Base-by-base conservation (phyloP, 2,113 vertebrate genomes). In the Lamprologus speciosus region DNA sequence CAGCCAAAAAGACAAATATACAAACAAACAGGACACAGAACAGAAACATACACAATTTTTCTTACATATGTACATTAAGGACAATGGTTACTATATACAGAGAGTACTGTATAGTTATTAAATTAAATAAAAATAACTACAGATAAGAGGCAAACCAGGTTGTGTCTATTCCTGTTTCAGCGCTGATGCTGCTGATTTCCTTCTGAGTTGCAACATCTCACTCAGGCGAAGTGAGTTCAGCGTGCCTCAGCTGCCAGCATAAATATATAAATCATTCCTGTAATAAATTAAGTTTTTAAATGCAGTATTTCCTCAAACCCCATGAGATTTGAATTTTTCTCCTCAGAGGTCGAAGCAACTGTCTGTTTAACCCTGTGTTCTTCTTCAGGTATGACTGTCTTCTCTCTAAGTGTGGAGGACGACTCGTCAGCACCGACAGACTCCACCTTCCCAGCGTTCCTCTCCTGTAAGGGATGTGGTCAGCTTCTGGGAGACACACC, bases 381-480 rank as follows among this genome's bases (percentile, higher is more conserved):
- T 9, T 47, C 80, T 23, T 9, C 60, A 94, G 91, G 89, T 53
- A 54, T 95, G 91, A 91, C 93, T 0, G 93, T 96, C 2, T 96
- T 96, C 84, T 95, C 95, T 60, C 92, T 96, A 35, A 92, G 95
- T 16, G 91, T 93, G 82, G 97, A 57, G 82, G 94, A 95, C 1
- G 91, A 95, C 50, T 70, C 93, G 0, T 88, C 94, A 1, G 84
- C 84, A 1, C 86, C 94, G 19, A 86, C 95, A 45, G 96, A 19
- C 95, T 93, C 95, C 81, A 42, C 92, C 12, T 93, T 96, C 31
- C 94, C 94, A 0, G 82, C 91, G 0, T 95, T 94, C 45, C 96
- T 96, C 79, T 97, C 97, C 88, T 98, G 98, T 94, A 96, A 96
- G 87, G 97, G 97, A 85, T 98, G 98, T 11, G 97, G 97, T 89